These are phyloP conservation scores for Oryctes rhinoceros DNA, from an alignment of 1,140 invertebrate species.

Conservation along the genomic window DNA sequence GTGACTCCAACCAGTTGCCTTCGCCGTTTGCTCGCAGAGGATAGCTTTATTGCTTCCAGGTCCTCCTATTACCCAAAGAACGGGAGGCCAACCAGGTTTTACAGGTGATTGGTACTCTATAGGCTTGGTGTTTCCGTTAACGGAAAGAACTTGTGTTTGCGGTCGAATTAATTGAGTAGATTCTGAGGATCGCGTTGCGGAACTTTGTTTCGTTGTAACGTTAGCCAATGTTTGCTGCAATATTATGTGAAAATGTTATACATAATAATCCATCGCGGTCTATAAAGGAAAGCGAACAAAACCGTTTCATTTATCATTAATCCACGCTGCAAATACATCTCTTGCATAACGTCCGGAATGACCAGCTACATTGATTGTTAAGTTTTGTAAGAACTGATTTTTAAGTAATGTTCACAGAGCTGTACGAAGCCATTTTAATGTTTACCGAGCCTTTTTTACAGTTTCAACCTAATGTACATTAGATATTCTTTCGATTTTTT, in stretches of 20 bases:
- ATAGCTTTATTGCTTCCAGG: conserved; percentile 78
- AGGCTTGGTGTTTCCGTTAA: conserved; percentile 56
- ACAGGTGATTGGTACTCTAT: conserved; percentile 52
- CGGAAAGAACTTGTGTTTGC: conserved; percentile 56
- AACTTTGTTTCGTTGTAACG: neutral
- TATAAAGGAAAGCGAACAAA: too few relatives aligned
- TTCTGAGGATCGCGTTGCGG: neutral
- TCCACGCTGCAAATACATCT: too few relatives aligned
- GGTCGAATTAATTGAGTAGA: conserved; percentile 49
- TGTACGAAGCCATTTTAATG: too few relatives aligned
- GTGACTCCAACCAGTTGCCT: conserved; percentile 76
- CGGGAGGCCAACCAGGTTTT: conserved; percentile 65
- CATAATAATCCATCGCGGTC: too few relatives aligned
- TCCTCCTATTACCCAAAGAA: conserved; percentile 85
- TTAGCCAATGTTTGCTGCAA: conserved; percentile 32
- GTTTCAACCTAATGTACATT: too few relatives aligned
- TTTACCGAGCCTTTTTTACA: too few relatives aligned
- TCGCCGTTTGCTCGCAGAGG: conserved; percentile 74
- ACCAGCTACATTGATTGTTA: too few relatives aligned
- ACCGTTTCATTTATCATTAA: too few relatives aligned
- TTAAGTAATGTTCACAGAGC: too few relatives aligned
- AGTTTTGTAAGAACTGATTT: too few relatives aligned
- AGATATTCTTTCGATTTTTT: too few relatives aligned
- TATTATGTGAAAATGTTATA: neutral
- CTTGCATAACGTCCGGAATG: too few relatives aligned